Conservation (phyloP, 2,113 vertebrate species). For the Lynx canadensis region DNA sequence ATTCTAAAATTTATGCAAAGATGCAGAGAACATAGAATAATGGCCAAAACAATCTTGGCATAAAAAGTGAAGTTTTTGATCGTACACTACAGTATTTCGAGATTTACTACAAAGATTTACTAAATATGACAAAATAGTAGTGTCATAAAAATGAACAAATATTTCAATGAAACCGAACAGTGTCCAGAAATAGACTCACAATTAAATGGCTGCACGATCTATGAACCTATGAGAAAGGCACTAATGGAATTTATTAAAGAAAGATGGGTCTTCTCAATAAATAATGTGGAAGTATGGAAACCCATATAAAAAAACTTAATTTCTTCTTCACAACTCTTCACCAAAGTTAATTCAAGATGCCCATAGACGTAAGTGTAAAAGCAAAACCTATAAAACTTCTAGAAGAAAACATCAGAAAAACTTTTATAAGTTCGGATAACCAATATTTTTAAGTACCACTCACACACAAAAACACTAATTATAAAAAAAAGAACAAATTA, state of each 20-base stretch:
- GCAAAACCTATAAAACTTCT: background rate
- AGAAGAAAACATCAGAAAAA: background rate
- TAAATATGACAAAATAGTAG: background rate
- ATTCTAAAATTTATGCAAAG: background rate
- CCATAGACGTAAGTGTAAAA: background rate
- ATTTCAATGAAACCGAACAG: background rate
- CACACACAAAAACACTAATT: background rate
- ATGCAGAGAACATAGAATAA: background rate
- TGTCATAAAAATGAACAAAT: background rate
- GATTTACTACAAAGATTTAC: constrained; percentile 25
- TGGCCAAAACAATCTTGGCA: background rate
- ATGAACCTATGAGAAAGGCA: background rate
- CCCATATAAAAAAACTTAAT: background rate
- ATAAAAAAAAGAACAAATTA: background rate
- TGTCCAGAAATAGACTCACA: background rate
- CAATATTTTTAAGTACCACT: background rate
- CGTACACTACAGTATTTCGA: background rate
- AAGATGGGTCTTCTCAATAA: background rate
- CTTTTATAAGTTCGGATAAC: background rate
- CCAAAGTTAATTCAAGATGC: background rate
- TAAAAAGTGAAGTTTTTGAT: background rate
- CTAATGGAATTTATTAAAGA: background rate
- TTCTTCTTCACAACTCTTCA: background rate
- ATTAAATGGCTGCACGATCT: background rate
- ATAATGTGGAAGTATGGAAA: background rate